These are phyloP conservation scores for Chionis minor DNA, from an alignment of 2,113 vertebrate species.

Conservation along the genomic window DNA sequence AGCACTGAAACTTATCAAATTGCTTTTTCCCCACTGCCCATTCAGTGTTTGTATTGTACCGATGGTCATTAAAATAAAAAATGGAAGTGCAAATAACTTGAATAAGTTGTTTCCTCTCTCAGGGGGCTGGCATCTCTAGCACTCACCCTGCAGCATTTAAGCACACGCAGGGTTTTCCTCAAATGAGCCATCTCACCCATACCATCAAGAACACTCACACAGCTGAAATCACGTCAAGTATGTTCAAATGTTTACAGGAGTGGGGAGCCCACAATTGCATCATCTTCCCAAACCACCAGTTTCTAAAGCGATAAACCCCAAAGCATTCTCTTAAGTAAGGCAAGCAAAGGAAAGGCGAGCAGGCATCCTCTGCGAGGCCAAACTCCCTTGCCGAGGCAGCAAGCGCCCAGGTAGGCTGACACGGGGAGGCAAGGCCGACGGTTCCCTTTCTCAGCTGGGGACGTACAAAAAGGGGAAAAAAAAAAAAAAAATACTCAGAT, in stretches of 20 bases:
- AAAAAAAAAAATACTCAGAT: not conserved
- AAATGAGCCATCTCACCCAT: not conserved
- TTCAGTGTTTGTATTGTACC: not conserved
- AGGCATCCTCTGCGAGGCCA: fast-evolving
- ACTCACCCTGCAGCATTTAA: not conserved
- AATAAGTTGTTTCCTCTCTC: not conserved
- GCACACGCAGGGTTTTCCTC: not conserved
- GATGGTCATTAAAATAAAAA: not conserved
- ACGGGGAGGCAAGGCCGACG: not conserved
- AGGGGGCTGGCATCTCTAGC: not conserved
- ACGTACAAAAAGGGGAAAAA: not conserved
- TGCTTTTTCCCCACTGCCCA: not conserved
- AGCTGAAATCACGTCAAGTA: fast-evolving
- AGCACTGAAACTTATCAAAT: not conserved
- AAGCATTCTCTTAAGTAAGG: not conserved
- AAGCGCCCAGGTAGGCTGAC: not conserved
- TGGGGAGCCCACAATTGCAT: not conserved
- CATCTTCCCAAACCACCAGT: not conserved
- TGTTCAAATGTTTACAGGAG: not conserved
- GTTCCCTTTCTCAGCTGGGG: not conserved
- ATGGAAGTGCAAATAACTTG: not conserved
- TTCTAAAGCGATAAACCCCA: not conserved
- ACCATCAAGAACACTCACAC: not conserved
- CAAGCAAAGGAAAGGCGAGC: not conserved
- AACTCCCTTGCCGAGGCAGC: not conserved